Evolutionary conservation across 2,888 invertebrate genomes (phyloP), one percentile per base, ranked within the genome.

Genomic region (Cynaeus angustus): DNA sequence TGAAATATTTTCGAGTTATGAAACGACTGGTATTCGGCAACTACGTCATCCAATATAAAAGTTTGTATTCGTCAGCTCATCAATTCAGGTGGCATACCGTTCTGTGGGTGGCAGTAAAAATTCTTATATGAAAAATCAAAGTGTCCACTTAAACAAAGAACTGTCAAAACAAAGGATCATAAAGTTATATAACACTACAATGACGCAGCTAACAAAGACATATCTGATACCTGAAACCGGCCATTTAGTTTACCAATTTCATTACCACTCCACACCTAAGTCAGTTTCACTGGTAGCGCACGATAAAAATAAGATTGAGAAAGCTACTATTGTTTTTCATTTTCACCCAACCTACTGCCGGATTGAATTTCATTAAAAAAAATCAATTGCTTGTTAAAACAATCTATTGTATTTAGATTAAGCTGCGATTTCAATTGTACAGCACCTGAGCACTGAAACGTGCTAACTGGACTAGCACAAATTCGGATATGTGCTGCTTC

Each of bases 341-440:
- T 21, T n/a, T 21, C 21, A 21, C 21, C 21, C 37, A 37, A 37
- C 37, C 37, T 37, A 37, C 37, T 37, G 21, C 4, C 21, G 21
- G 21, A 21, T 21, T 21, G 37, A 7, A 37, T 37, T 37, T n/a
- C 37, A 37, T 37, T 21, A 30, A 52, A 30, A 28, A 30, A 30
- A 52, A 52, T 52, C 30, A 52, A 33, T 28, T 12, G 52, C 21
- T 50, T 30, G 53, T 12, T 37, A 30, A 12, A 33, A 16, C 13
- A 14, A 28, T 26, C 28, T 10, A 58, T 58, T 59, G 59, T 59
- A 59, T 59, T 46, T 45, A 46, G 59, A 59, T 59, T 55, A 37
- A 13, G 16, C 56, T 6, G 14, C 12, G 52, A 33, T 52, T 52
- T 52, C 37, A 38, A 38, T 1, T 4, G 4, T 43, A 43, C 14